Evolutionary conservation across 1,140 invertebrate species (phyloP).

Genomic region (Lordiphosa mommai): DNA sequence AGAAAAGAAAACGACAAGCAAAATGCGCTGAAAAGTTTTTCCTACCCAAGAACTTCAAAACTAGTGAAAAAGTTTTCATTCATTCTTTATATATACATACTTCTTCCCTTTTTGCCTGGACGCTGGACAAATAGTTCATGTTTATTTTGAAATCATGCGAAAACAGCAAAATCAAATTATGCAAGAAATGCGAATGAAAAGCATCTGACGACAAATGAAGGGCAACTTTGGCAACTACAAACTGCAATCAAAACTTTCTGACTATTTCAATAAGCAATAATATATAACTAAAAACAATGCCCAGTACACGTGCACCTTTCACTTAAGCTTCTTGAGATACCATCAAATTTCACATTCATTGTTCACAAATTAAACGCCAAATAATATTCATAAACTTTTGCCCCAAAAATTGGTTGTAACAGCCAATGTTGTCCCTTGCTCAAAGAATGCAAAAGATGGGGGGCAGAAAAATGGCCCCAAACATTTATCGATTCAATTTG

Average conservation of each 20-base stretch:
- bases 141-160: conserved; percentile 61
- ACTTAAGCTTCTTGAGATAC: background rate
- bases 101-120: background rate
- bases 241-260: conserved; percentile 40
- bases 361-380: no score
- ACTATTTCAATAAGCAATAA: conserved; percentile 34
- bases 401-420: no score
- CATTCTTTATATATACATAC: background rate
- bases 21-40: conserved; percentile 39
- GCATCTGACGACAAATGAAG: conserved; percentile 6
- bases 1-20: conserved; percentile 19
- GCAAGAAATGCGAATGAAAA: conserved; percentile 31
- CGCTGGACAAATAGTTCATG: conserved; percentile 33
- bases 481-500: conserved; percentile 13
- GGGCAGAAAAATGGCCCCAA: conserved; percentile 28
- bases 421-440: no score
- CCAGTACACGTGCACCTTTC: no score
- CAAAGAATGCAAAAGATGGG: no score
- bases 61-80: conserved; percentile 36
- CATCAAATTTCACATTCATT: background rate
- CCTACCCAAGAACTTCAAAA: conserved; percentile 39
- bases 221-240: background rate
- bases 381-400: no score
- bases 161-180: conserved; percentile 59
- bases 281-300: conserved; percentile 5